These are phyloP conservation scores for Drosophila meridiana DNA, from an alignment of 2,888 invertebrate genomes.

Conservation along the genomic window DNA sequence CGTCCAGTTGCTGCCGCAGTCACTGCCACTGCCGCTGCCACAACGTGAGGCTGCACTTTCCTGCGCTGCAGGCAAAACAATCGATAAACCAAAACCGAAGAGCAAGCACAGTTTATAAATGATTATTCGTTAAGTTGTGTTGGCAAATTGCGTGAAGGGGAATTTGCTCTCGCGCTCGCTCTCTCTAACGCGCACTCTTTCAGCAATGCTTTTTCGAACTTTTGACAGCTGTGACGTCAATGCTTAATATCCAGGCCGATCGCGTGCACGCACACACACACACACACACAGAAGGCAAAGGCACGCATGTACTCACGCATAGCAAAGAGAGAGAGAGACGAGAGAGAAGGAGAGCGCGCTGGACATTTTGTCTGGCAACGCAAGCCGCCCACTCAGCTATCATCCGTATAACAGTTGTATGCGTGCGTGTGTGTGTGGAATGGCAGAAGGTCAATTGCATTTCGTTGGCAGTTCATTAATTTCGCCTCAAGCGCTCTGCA, in stretches of 20 bases:
- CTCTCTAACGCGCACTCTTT: slow-evolving; percentile 5
- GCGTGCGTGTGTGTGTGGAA: slow-evolving; percentile 27
- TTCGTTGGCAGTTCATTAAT: slow-evolving; percentile 81
- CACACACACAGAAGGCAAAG: slow-evolving; percentile 12
- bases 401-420: slow-evolving; percentile 16
- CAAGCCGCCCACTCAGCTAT: slow-evolving; percentile 52
- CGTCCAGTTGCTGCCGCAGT: slow-evolving; percentile 20
- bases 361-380: slow-evolving; percentile 71
- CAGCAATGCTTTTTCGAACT: slow-evolving; percentile 31
- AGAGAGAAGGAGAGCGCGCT: slow-evolving; percentile 26
- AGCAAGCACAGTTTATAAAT: slow-evolving; percentile 64
- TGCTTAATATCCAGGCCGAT: slow-evolving; percentile 66
- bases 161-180: slow-evolving; percentile 13
- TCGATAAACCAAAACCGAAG: slow-evolving; percentile 40
- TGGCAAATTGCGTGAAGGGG: slow-evolving; percentile 54
- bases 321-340: neutral
- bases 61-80: slow-evolving; percentile 15
- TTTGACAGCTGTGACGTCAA: slow-evolving; percentile 68
- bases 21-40: neutral
- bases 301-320: slow-evolving; percentile 22
- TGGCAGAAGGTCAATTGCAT: slow-evolving; percentile 82
- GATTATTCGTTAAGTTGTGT: slow-evolving; percentile 51
- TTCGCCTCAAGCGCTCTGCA: slow-evolving; percentile 56
- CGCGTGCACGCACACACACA: slow-evolving; percentile 51
- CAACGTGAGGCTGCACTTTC: slow-evolving; percentile 31